Evolutionary conservation across 2,113 vertebrate species (phyloP).

Genomic region (Barbus barbus): DNA sequence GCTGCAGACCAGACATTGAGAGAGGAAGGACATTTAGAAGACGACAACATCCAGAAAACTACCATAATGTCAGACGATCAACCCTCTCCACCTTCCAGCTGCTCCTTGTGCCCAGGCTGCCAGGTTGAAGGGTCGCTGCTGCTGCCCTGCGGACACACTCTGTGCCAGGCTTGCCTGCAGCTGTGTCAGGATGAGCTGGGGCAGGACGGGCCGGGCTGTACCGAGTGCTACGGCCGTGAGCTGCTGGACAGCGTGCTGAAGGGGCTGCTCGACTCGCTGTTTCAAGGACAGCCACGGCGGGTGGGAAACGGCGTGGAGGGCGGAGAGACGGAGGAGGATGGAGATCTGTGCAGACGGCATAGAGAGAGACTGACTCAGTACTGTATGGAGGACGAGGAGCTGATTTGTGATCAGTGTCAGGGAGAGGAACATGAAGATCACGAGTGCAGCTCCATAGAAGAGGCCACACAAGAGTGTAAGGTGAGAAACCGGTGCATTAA

Average conservation of each 20-base stretch:
- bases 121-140: slow-evolving; percentile 42
- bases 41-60: neutral
- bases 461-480: slow-evolving; percentile 61
- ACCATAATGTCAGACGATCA: slow-evolving; percentile 42
- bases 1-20: neutral
- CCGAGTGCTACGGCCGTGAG: slow-evolving; percentile 60
- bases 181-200: slow-evolving; percentile 60
- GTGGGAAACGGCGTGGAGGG: neutral
- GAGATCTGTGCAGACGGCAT: slow-evolving; percentile 51
- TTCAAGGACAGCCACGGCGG: slow-evolving; percentile 57
- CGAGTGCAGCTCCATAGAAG: slow-evolving; percentile 51
- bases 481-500: slow-evolving; percentile 36
- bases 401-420: slow-evolving; percentile 58
- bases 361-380: slow-evolving; percentile 49
- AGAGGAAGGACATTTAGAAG: slow-evolving; percentile 5
- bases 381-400: slow-evolving; percentile 62
- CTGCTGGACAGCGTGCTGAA: slow-evolving; percentile 57
- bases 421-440: slow-evolving; percentile 59
- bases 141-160: slow-evolving; percentile 63
- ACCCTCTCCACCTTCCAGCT: slow-evolving; percentile 4
- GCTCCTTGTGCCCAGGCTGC: slow-evolving; percentile 59
- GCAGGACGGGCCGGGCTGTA: slow-evolving; percentile 49
- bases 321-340: neutral
- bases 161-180: slow-evolving; percentile 58
- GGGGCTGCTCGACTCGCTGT: slow-evolving; percentile 58